Conservation (phyloP, 2,888 invertebrate species). For the Nemoura dubitans region DNA sequence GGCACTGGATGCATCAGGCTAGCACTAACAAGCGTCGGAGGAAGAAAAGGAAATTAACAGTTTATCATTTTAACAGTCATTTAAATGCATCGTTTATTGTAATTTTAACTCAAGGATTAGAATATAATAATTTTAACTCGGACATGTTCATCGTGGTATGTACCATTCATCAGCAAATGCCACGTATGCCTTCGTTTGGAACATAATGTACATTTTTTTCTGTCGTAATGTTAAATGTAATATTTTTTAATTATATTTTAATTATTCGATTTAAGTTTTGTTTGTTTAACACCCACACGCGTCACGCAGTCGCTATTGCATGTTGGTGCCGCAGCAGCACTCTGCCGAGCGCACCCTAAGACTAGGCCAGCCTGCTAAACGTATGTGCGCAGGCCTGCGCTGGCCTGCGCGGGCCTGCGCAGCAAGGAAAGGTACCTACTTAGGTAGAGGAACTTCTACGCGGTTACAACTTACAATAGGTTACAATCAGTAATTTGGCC, state of each 20-base stretch:
- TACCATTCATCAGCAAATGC: background rate
- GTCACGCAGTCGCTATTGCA: background rate
- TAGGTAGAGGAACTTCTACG: background rate
- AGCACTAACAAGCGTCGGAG: background rate
- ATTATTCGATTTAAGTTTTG: background rate
- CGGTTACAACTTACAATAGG: background rate
- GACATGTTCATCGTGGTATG: background rate
- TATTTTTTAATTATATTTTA: background rate
- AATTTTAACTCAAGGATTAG: background rate
- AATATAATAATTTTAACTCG: background rate
- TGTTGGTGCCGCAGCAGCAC: background rate
- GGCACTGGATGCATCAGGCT: no score
- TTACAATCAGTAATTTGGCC: background rate
- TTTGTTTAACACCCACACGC: background rate
- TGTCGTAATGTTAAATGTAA: background rate
- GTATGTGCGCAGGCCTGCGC: background rate
- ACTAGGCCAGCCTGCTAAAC: background rate
- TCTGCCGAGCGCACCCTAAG: background rate
- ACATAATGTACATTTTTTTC: background rate
- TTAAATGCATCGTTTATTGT: constrained; percentile 3
- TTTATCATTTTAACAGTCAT: constrained; percentile 3
- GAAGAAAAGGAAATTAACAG: background rate
- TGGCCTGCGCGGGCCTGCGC: background rate
- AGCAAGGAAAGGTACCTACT: background rate
- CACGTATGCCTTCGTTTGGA: background rate